Percentiles rank a stretch among this genome's conserved stretches.
phyloP scores from a whole-genome alignment of 2,888 invertebrate species.

The Ormyrus rosae region DNA sequence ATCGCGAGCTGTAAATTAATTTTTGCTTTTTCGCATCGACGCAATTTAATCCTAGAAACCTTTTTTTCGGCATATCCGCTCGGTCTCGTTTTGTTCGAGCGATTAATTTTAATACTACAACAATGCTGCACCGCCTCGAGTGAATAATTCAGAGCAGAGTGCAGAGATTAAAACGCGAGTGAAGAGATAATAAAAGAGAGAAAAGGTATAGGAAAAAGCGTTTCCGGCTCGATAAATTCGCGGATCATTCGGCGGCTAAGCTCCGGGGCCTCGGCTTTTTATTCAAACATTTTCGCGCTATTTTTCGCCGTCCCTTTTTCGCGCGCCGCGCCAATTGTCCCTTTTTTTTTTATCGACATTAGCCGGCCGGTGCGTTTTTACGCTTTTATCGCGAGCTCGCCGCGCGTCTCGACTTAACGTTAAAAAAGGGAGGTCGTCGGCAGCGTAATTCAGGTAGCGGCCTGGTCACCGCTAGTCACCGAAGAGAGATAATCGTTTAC shows the following conservation, averaged over 20 bases:
- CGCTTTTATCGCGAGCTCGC: conserved; percentile 21
- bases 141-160: conserved; percentile 54
- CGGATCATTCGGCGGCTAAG: conserved; percentile 44
- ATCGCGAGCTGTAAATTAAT: too few relatives aligned
- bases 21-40: too few relatives aligned
- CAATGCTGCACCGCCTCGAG: conserved; percentile 35
- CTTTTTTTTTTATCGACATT: conserved; percentile 1
- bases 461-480: conserved; percentile 40
- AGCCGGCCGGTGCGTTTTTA: neutral
- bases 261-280: conserved; percentile 28
- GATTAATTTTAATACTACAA: conserved; percentile 50
- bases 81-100: conserved; percentile 18
- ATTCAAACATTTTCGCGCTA: conserved; percentile 38
- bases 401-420: conserved; percentile 4
- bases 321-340: conserved; percentile 9
- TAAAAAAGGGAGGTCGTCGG: neutral
- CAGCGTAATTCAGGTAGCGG: conserved; percentile 26
- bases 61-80: neutral
- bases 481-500: conserved; percentile 45
- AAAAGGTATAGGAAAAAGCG: conserved; percentile 29
- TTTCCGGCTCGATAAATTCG: conserved; percentile 51
- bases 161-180: conserved; percentile 45
- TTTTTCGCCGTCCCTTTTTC: conserved; percentile 15
- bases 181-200: conserved; percentile 19
- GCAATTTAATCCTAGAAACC: conserved; percentile 18